Evolutionary conservation across 2,113 vertebrate genomes (phyloP).

Genomic region (Sinocyclocheilus rhinocerous): DNA sequence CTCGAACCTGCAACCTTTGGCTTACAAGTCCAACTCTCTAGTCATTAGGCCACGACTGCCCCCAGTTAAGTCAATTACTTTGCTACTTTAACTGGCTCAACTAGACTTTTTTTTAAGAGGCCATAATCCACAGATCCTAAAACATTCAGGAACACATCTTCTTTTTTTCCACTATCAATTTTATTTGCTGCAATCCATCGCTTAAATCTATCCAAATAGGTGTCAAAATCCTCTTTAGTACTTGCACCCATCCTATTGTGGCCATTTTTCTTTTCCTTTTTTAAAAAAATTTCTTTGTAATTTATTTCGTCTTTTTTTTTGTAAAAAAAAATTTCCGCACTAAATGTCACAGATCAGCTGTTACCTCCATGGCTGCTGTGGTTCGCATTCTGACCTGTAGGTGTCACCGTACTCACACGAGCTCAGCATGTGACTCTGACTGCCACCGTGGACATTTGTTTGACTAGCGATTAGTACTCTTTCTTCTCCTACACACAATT

Average conservation of each 20-base stretch:
- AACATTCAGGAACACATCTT: background rate
- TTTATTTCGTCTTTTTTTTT: no score
- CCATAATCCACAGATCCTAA: conserved; percentile 34
- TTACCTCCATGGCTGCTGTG: no score
- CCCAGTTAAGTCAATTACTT: background rate
- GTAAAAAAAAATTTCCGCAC: no score
- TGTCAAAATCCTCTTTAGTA: conserved; percentile 18
- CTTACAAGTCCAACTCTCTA: no score
- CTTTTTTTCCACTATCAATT: background rate
- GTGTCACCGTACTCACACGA: background rate
- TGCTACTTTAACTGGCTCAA: background rate
- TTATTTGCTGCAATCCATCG: conserved; percentile 33
- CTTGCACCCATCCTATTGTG: background rate
- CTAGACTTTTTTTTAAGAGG: conserved; percentile 17
- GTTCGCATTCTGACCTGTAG: no score
- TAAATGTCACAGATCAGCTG: no score
- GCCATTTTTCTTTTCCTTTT: conserved; percentile 20
- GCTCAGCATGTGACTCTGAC: background rate
- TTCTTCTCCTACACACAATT: background rate
- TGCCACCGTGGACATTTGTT: background rate
- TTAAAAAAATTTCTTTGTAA: background rate
- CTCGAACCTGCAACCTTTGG: no score
- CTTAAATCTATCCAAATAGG: conserved; percentile 41
- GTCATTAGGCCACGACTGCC: no score
- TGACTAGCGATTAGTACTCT: background rate